These are phyloP conservation scores for Serilophus lunatus DNA, from an alignment of 2,113 vertebrate species.

Conservation along the genomic window DNA sequence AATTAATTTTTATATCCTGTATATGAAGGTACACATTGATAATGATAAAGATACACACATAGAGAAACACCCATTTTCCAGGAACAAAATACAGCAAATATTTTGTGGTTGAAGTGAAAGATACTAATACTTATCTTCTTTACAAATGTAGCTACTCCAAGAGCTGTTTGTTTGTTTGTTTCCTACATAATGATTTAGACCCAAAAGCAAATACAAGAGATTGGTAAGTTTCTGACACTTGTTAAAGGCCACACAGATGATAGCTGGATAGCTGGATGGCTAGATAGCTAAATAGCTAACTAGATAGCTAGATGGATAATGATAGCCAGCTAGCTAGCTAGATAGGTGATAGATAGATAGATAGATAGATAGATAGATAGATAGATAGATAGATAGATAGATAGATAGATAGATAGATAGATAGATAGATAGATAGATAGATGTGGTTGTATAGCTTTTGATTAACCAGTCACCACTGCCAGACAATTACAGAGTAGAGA, in stretches of 20 bases:
- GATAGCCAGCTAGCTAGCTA: too few relatives aligned
- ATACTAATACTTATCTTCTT: not conserved
- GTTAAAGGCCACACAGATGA: not conserved
- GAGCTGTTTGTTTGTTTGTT: not conserved
- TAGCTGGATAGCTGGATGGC: too few relatives aligned
- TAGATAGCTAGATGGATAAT: too few relatives aligned
- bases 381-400: too few relatives aligned
- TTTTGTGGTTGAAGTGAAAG: not conserved
- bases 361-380: too few relatives aligned
- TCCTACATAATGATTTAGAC: not conserved
- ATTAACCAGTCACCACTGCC: not conserved
- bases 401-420: too few relatives aligned
- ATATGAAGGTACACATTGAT: not conserved
- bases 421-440: not conserved
- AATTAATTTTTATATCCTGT: not conserved
- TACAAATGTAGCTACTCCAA: not conserved
- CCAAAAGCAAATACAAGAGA: not conserved
- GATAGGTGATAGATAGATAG: too few relatives aligned
- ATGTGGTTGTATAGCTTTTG: not conserved
- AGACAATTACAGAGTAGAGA: not conserved
- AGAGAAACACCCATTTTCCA: not conserved
- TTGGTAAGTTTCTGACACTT: not conserved
- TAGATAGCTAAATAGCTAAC: too few relatives aligned
- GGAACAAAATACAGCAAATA: not conserved
- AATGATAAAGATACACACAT: not conserved